Evolutionary conservation across 2,888 invertebrate genomes (phyloP), one percentile per base, ranked within the genome.

Genomic region (Hydroisotoma schaefferi): DNA sequence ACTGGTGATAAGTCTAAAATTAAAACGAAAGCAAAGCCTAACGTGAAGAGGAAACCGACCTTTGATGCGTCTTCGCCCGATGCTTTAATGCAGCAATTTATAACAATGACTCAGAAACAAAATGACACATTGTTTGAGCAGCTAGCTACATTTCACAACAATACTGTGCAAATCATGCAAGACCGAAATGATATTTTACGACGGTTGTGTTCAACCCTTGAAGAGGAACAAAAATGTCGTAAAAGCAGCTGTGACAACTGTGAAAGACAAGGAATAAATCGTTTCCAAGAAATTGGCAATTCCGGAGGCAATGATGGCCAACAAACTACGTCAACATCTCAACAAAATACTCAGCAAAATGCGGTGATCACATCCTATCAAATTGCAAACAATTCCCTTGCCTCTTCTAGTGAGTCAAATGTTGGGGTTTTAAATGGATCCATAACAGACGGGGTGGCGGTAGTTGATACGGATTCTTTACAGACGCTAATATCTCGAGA

Each of bases 41-140:
- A n/a, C n/a, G n/a, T n/a, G n/a, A 40, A 40, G n/a, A 40, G 40
- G 5, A 40, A 40, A 18, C 5, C 5, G 5, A 18, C 40, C 5
- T 40, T 20, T 8, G 40, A 40, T 33, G 6, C 33, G 6, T 33
- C 33, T 18, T 18, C 15, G 5, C 40, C 40, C n/a, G 40, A 46
- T 12, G 29, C 53, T 37, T 37, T 63, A 12, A 15, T 54, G 2
- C 25, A 53, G 28, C 63, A 56, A 48, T 61, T 61, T 37, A 54
- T 63, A 4, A 56, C 61, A 3, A 49, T 60, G 2, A 58, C 59
- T 3, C 53, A n/a, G 18, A 49, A 51, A 22, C 63, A 66, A 47
- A 61, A 59, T 55, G 61, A 60, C 33, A 38, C 43, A 29, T 53
- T 65, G 48, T 18, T 65, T 44, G 58, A 61, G 25, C 55, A 59